Evolutionary conservation across 2,888 invertebrate genomes (phyloP).

Genomic region (Calliphora vomitoria): DNA sequence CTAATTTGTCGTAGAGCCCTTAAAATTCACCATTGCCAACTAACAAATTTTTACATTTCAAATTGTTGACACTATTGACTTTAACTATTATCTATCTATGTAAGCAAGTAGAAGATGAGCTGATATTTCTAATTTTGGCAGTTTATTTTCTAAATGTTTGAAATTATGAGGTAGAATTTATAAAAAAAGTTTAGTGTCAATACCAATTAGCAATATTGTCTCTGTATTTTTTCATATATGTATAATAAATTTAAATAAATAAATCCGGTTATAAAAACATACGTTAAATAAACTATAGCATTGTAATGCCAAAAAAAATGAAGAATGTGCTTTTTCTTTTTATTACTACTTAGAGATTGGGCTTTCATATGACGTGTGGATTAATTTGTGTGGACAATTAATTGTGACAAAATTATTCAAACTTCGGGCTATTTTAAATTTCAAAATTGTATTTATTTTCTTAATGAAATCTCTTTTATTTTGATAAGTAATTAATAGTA

Average conservation of each 20-base stretch:
- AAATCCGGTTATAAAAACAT: conserved; percentile 18
- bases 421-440: no score
- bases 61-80: conserved; percentile 8
- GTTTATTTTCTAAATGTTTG: conserved; percentile 1
- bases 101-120: conserved; percentile 15
- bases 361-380: not conserved
- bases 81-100: conserved; percentile 34
- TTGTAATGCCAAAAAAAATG: not conserved
- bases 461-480: no score
- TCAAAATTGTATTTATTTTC: no score
- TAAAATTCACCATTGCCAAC: not conserved
- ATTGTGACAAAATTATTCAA: not conserved
- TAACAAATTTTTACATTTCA: not conserved
- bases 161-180: not conserved
- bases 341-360: not conserved
- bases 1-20: not conserved
- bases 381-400: not conserved
- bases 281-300: not conserved
- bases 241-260: not conserved
- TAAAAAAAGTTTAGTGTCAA: conserved; percentile 38
- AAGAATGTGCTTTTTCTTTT: not conserved
- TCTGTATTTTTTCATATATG: not conserved
- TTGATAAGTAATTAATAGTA: no score
- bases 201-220: conserved; percentile 54
- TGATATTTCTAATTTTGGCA: conserved; percentile 20